Base-by-base conservation (phyloP, 2,888 invertebrate species). In the Pristionchus entomophagus region DNA sequence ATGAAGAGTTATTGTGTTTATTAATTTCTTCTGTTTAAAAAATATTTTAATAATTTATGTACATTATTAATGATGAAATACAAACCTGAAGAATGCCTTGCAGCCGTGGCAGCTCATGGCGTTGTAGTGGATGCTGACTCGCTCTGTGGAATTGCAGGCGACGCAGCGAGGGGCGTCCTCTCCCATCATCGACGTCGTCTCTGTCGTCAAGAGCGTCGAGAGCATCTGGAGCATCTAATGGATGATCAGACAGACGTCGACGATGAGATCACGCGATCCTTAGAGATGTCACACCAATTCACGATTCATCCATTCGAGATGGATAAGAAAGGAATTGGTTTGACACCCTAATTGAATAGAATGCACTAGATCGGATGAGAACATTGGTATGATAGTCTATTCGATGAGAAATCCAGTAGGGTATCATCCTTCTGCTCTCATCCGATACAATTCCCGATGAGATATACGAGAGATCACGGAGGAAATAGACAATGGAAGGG, bases 21-120 rank as follows among this genome's bases (percentile, higher is more conserved):
- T 65, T 45, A 45, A 29, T 65, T 65, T 65, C 32, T 32, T 32
- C 10, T 32, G 14, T 65, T 65, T 65, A 65, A 65, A 1, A 56
- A 32, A 22, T 62, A 32, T 29, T 65, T 65, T 8, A 65, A 35
- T 17, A 65, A 19, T 35, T 65, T 35, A 14, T 45, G 14, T 6
- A 45, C 8, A 45, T 10, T 45, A 38, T 17, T 38, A 19, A 38
- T 69, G 6, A 0, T 69, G 69, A 5, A 3, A 22, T 35, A 87
- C n/a, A n/a, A n/a, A n/a, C 87, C 89, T 69, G 86, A 89, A 89
- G 83, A 91, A 91, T 0, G 91, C 91, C 84, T 91, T 91, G 86
- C 91, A 91, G 53, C 91, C 91, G 78, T 91, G 91, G 41, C 91
- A 91, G n/a, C 88, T 88, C 59, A 89, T 88, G 83, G 91, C 91